Evolutionary conservation across 2,888 invertebrate species (phyloP).

Genomic region (Trichopoda pennipes): DNA sequence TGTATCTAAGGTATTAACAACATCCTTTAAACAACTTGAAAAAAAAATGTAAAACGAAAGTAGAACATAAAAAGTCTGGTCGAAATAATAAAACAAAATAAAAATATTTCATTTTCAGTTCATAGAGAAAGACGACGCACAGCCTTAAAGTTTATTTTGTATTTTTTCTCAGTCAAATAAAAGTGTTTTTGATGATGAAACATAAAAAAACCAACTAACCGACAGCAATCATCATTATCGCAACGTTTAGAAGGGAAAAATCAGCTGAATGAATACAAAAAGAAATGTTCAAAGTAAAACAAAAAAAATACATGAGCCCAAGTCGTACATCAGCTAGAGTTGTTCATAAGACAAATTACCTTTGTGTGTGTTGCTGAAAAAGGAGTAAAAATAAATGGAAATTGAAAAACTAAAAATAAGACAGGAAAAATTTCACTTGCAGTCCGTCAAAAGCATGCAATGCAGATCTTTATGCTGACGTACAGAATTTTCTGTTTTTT

Average conservation of each 20-base stretch:
- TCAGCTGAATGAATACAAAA: conserved; percentile 16
- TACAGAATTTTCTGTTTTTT: no score
- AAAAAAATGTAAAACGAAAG: conserved; percentile 14
- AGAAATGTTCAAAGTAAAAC: conserved; percentile 3
- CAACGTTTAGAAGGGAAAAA: conserved; percentile 45
- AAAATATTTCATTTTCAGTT: neutral
- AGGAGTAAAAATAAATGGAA: conserved; percentile 34
- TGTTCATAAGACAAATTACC: conserved; percentile 64
- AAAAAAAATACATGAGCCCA: conserved; percentile 40
- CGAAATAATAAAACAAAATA: conserved; percentile 1
- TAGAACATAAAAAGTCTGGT: conserved; percentile 26
- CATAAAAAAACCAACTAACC: conserved; percentile 51
- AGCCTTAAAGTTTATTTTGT: neutral
- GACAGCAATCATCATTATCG: conserved; percentile 65
- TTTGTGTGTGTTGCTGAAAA: conserved; percentile 43
- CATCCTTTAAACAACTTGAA: conserved; percentile 32
- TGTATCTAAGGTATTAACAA: conserved; percentile 30
- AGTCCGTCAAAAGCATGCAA: conserved; percentile 44
- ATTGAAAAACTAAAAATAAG: conserved; percentile 22
- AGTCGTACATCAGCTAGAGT: conserved; percentile 45
- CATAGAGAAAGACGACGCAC: neutral
- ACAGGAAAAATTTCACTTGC: neutral
- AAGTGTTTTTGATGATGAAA: conserved; percentile 61
- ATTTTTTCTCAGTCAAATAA: conserved; percentile 12
- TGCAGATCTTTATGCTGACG: conserved; percentile 61